A percentile compares a stretch with the other conserved stretches of the same genome.
phyloP scores from a whole-genome alignment of 2,797 vertebrate genomes.

The Monodelphis domestica region DNA sequence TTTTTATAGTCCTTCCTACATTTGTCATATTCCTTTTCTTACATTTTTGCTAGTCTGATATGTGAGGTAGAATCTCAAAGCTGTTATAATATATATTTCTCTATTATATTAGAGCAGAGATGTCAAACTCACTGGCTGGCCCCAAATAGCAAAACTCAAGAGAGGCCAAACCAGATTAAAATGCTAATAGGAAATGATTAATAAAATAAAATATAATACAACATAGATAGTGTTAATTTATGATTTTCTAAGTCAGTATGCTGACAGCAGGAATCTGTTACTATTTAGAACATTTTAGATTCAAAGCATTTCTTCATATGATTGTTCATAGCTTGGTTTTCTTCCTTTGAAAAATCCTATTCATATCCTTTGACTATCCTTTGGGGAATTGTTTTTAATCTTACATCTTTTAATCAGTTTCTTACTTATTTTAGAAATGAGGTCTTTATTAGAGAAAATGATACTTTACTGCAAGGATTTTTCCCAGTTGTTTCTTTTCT shows the following conservation, averaged over 20 bases:
- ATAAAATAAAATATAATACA: not conserved
- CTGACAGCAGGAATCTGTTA: not conserved
- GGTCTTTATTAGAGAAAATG: not conserved
- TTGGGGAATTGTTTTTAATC: not conserved
- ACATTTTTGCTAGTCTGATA: not conserved
- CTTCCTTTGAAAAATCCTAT: not conserved
- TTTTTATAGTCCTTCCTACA: not conserved
- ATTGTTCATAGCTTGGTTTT: not conserved
- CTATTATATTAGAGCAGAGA: not conserved
- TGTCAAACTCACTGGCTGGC: not conserved
- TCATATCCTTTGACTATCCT: not conserved
- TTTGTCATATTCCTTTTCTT: not conserved
- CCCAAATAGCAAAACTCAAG: not conserved
- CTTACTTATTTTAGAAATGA: not conserved
- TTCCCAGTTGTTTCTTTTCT: not conserved
- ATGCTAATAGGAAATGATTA: not conserved
- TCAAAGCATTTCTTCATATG: not conserved
- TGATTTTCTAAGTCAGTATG: not conserved
- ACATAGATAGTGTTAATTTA: not conserved
- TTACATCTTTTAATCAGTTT: not conserved
- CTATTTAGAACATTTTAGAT: not conserved
- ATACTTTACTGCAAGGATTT: not conserved
- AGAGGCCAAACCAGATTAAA: not conserved
- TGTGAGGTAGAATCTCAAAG: not conserved
- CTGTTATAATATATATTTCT: not conserved